Evolutionary conservation across 23 tunicate species (phyloP).

Genomic region (Clavelina lepadiformis): DNA sequence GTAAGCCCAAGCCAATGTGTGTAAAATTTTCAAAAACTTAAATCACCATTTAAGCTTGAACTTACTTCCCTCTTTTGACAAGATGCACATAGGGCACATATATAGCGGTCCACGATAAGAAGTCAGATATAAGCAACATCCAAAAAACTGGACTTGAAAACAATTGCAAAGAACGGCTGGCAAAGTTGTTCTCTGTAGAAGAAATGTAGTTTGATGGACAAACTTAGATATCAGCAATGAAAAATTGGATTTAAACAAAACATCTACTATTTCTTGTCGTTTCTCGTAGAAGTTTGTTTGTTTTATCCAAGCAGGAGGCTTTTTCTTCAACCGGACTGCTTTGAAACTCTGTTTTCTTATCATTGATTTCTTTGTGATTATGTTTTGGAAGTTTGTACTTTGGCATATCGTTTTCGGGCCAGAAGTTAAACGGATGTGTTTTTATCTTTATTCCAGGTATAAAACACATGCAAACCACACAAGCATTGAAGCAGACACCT

Average conservation of each 20-base stretch:
- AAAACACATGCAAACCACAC: slow-evolving; percentile 6
- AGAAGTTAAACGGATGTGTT: slow-evolving; percentile 7
- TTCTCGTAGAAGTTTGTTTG: background rate
- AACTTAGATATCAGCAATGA: no score
- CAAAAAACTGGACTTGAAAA: slow-evolving; percentile 15
- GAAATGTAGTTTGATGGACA: no score
- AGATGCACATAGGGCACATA: background rate
- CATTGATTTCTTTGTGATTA: no score
- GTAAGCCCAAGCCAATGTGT: no score
- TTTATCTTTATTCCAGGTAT: background rate
- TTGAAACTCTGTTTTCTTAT: no score
- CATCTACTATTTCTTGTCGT: background rate
- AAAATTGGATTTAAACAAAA: no score
- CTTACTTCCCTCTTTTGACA: background rate
- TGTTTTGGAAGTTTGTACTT: no score
- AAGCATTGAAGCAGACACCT: slow-evolving; percentile 2
- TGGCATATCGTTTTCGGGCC: no score
- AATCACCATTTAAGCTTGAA: no score
- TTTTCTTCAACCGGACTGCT: background rate
- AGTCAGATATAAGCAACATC: background rate
- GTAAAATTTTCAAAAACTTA: no score
- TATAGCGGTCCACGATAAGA: background rate
- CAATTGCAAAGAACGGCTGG: slow-evolving; percentile 4
- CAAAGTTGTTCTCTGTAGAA: no score
- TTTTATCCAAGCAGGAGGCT: no score